Evolutionary conservation across 2,113 vertebrate genomes (phyloP).

Genomic region (Butastur rufipennis): DNA sequence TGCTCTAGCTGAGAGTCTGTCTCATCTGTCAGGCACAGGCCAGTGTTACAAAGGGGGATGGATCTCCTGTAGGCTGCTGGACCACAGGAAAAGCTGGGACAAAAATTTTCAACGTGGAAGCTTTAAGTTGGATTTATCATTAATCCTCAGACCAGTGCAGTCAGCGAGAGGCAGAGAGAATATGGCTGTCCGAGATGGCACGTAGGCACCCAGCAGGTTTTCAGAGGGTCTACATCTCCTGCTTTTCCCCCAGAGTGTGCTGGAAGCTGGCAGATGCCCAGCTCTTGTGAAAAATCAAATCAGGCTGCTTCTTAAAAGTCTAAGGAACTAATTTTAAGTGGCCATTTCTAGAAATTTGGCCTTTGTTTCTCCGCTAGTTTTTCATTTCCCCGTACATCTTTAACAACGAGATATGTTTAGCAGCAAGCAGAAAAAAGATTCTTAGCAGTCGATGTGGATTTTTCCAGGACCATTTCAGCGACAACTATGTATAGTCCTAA

Average conservation of each 20-base stretch:
- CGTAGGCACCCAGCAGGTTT: neutral
- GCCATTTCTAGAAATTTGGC: neutral
- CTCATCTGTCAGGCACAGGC: neutral
- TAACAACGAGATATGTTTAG: slow-evolving; percentile 14
- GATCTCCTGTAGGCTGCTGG: neutral
- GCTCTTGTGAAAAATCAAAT: neutral
- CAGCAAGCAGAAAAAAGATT: neutral
- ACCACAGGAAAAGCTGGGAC: neutral
- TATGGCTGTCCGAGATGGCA: neutral
- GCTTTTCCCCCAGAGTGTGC: accelerated
- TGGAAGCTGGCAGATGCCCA: neutral
- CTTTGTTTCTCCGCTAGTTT: neutral
- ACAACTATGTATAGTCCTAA: neutral
- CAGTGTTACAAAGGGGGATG: accelerated
- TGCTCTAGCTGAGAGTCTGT: neutral
- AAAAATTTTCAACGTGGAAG: neutral
- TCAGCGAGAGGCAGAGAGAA: neutral
- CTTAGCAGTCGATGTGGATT: slow-evolving; percentile 1
- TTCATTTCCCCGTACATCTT: neutral
- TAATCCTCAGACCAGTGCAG: neutral
- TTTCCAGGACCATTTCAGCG: neutral
- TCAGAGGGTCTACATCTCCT: neutral
- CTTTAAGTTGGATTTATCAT: neutral
- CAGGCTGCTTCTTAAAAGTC: neutral
- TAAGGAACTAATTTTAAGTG: neutral